Percentiles rank a stretch among this genome's conserved stretches.
Conservation (phyloP, 2,113 vertebrate genomes). For the Lonchura striata region DNA sequence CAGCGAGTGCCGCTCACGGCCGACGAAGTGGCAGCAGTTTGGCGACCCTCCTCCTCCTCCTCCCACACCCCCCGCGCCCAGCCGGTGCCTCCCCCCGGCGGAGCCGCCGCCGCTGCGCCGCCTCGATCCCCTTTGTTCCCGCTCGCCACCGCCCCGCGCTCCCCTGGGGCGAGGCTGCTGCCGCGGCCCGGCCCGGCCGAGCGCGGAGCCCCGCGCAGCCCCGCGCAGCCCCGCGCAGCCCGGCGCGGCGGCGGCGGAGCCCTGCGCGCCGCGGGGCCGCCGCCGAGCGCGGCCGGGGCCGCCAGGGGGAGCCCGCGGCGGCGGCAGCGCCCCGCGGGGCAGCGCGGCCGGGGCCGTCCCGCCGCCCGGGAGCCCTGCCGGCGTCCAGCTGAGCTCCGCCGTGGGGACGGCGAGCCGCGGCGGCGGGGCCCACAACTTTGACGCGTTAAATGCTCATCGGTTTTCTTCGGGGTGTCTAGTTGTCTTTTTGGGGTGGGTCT, state of each 20-base stretch:
- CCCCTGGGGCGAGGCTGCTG: too few relatives aligned
- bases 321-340: background rate
- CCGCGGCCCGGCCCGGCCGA: too few relatives aligned
- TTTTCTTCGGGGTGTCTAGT: background rate
- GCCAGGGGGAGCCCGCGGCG: too few relatives aligned
- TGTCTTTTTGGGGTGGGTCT: background rate
- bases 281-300: too few relatives aligned
- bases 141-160: background rate
- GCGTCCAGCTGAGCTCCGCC: background rate
- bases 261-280: background rate
- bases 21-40: slow-evolving; percentile 34
- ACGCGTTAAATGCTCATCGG: fast-evolving
- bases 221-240: too few relatives aligned
- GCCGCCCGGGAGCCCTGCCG: background rate
- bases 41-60: background rate
- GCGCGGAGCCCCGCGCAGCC: too few relatives aligned
- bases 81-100: background rate
- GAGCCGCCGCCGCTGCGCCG: background rate
- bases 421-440: too few relatives aligned
- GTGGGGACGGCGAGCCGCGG: fast-evolving
- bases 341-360: background rate
- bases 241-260: too few relatives aligned
- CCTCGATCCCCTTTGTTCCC: background rate
- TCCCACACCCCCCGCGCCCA: background rate
- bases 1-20: slow-evolving; percentile 52